A percentile compares a stretch with the other conserved stretches of the same genome.
Conservation (phyloP, 2,888 invertebrate genomes). For the Nomada ferruginata region DNA sequence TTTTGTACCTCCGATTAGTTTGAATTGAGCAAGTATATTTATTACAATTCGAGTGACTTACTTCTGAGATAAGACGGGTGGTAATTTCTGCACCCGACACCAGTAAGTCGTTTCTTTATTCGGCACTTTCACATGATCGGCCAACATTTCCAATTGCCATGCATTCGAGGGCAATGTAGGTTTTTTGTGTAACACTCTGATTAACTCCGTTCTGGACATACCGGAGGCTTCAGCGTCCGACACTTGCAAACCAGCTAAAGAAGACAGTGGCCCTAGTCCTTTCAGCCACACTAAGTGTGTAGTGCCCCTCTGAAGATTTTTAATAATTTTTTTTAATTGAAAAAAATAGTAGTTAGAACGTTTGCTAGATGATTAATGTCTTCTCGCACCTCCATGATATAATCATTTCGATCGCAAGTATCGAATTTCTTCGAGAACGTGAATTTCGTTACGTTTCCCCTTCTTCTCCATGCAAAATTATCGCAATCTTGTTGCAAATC, state of each 20-base stretch:
- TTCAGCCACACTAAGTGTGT: constrained; percentile 94
- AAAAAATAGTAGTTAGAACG: neutral
- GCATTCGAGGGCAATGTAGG: constrained; percentile 85
- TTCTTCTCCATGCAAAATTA: constrained; percentile 85
- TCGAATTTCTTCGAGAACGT: constrained; percentile 92
- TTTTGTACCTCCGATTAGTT: too few species aligned
- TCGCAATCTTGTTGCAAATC: constrained; percentile 92
- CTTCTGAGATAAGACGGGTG: constrained; percentile 87
- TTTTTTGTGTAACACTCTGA: constrained; percentile 85
- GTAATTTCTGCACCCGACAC: constrained; percentile 95
- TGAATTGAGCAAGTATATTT: neutral
- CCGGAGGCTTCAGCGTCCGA: constrained; percentile 87
- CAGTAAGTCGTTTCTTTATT: constrained; percentile 97
- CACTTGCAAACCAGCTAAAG: constrained; percentile 88
- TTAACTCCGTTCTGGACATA: constrained; percentile 91
- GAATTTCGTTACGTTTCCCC: constrained; percentile 88
- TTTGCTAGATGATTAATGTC: neutral
- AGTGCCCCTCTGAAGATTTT: constrained; percentile 91
- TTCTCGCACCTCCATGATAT: constrained; percentile 89
- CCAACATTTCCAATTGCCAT: constrained; percentile 87
- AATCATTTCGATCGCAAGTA: constrained; percentile 92
- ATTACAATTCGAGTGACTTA: constrained; percentile 86
- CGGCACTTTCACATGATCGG: constrained; percentile 90
- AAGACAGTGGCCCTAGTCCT: constrained; percentile 90
- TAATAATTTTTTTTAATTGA: neutral